A percentile compares a stretch with the other conserved stretches of the same genome.
Conservation (phyloP, 2,888 invertebrate genomes). For the Lithophane socia region DNA sequence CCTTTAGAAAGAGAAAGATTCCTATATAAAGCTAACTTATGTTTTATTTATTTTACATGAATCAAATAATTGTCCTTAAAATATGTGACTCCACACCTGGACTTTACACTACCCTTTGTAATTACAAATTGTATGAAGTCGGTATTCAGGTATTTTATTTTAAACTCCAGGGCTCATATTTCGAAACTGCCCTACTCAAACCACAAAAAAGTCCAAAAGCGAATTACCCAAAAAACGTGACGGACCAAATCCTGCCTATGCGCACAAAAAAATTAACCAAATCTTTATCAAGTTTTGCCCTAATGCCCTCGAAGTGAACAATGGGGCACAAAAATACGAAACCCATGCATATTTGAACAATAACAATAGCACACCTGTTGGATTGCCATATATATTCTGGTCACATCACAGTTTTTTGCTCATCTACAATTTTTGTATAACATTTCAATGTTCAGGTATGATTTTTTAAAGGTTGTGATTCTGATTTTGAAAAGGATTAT, state of each 20-base stretch:
- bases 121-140: background rate
- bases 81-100: background rate
- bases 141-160: background rate
- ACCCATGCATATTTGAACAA: constrained; percentile 77
- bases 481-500: constrained; percentile 37
- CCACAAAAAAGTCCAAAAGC: constrained; percentile 14
- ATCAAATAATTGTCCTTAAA: background rate
- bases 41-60: background rate
- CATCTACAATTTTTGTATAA: constrained; percentile 56
- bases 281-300: constrained; percentile 70
- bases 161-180: constrained; percentile 8
- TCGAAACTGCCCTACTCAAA: constrained; percentile 14
- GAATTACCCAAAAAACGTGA: constrained; percentile 52
- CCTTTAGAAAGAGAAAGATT: background rate
- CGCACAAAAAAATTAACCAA: constrained; percentile 60
- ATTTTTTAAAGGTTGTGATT: constrained; percentile 34
- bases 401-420: constrained; percentile 62
- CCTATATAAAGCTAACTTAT: background rate
- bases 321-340: constrained; percentile 67
- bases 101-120: background rate
- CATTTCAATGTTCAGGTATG: constrained; percentile 39
- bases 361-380: constrained; percentile 82
- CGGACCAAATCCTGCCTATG: constrained; percentile 29
- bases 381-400: constrained; percentile 66
- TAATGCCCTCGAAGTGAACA: constrained; percentile 71